Base-by-base conservation (phyloP, 2,113 vertebrate genomes). In the Oncorhynchus clarkii region DNA sequence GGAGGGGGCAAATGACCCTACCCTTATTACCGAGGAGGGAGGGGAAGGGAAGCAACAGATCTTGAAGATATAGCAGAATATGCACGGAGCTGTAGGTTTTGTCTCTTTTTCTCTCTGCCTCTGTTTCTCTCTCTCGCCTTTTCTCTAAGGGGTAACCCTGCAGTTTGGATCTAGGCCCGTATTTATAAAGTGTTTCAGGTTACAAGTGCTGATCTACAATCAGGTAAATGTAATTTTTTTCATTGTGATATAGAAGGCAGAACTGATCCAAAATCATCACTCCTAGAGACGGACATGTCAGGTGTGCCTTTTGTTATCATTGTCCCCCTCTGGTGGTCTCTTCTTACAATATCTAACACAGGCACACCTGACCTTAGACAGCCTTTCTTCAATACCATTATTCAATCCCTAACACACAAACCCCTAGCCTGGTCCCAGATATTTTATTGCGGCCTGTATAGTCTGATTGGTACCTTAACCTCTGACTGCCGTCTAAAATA, bases 401-500 rank as follows among this genome's bases (percentile, higher is more conserved):
- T 45, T 45, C 39, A 45, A 45, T 45, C 39, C 9, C 39, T 45
- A 45, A 45, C 39, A 45, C 39, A 45, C 39, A 11, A 45, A 45
- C 39, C 9, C 9, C 54, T 57, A 14, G 54, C 20, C 54, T 57
- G 54, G 20, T 57, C 54, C 3, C 16, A 57, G 14, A 57, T 20
- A 6, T 57, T 18, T 57, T 57, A 57, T 57, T 57, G 14, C 18
- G 54, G 14, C 75, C 39, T 89, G 93, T 95, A 95, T 95, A 95
- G 94, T 96, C 96, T 98, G 97, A 98, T 98, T 96, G 97, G 95
- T 96, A 96, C 96, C 97, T 70, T 67, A 70, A 71, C 74, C 94
- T 96, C 95, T 97, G 97, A 98, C 96, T 97, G 95, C 94, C 91
- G 93, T 94, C 96, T 94, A 94, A 94, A 95, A 94, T 93, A 90